Evolutionary conservation across 2,113 vertebrate genomes (phyloP).

Genomic region (Ornithorhynchus anatinus): DNA sequence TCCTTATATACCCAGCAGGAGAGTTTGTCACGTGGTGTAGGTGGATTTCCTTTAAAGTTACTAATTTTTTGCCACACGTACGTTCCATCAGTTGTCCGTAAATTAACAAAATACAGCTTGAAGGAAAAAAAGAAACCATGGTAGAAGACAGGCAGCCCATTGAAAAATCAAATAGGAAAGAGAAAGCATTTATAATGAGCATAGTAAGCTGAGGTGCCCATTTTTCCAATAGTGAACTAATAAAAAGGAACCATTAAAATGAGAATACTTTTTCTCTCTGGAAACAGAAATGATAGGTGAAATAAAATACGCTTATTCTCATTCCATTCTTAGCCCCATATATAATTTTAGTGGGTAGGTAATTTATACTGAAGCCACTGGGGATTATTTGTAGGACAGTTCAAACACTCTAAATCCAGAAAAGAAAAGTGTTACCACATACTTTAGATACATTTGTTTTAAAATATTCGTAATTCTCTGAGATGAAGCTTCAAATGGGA

Average conservation of each 20-base stretch:
- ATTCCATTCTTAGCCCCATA: not conserved
- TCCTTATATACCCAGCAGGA: conserved; percentile 92
- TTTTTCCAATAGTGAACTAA: conserved; percentile 7
- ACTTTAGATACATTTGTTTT: too few relatives aligned
- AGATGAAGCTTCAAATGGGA: not conserved
- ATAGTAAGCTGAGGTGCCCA: not conserved
- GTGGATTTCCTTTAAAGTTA: conserved; percentile 77
- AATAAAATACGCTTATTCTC: not conserved
- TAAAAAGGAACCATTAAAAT: conserved; percentile 7
- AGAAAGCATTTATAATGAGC: not conserved
- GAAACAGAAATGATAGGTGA: not conserved
- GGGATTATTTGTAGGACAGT: not conserved
- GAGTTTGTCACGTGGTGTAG: conserved; percentile 93
- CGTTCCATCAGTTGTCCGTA: conserved; percentile 78
- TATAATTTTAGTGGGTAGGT: not conserved
- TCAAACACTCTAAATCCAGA: too few relatives aligned
- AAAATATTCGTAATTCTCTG: not conserved
- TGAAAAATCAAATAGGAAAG: conserved; percentile 24
- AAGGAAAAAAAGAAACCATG: conserved; percentile 56
- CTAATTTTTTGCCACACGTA: conserved; percentile 85
- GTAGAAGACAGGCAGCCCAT: conserved; percentile 37
- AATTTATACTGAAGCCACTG: not conserved
- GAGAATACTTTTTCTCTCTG: conserved; percentile 5
- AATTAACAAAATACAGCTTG: conserved; percentile 88
- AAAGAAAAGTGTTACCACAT: too few relatives aligned